Evolutionary conservation across 2,113 vertebrate genomes (phyloP), one percentile per base, ranked within the genome.

Genomic region (Strix aluco): DNA sequence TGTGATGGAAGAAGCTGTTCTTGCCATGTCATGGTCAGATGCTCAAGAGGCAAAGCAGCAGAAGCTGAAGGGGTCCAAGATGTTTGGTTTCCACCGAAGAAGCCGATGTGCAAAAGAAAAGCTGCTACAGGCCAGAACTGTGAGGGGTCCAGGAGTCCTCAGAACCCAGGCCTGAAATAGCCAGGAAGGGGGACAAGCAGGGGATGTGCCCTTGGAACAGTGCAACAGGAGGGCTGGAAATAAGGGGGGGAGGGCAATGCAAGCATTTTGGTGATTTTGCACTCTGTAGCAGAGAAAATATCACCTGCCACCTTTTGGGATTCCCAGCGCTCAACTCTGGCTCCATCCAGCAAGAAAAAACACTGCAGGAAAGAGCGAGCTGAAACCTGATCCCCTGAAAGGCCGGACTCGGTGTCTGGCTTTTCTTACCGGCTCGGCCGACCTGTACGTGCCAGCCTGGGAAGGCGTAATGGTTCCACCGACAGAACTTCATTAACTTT

Each of bases 401-500:
- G 74, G 82, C 55, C 7, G 87, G 96, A 89, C 95, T 97, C 51
- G 2, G 73, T 72, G 87, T 67, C 94, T 94, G 65, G 61, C 83
- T 97, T 97, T 95, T 96, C 94, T 95, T 97, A 96, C 91, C 92
- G 16, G 78, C 96, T 95, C n/a, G 40, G 92, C 85, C 77, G 79
- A 98, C 96, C 97, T 94, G 96, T 96, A 94, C 86, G 94, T 96
- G 97, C 95, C 97, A 95, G 84, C 94, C 91, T 30, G 73, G 85
- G 86, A 92, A 94, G 67, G 88, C 94, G 29, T 93, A 97, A 95
- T 87, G 96, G 96, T 96, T 98, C 97, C 97, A 96, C 94, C 49
- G 27, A 54, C 95, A 93, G 97, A 96, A 97, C 96, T 97, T 97
- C 97, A 98, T 97, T 97, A 97, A 97, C 59, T 94, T 97, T 96